Evolutionary conservation across 2,113 vertebrate species (phyloP), one percentile per base, ranked within the genome.

Genomic region (Cynoglossus semilaevis): DNA sequence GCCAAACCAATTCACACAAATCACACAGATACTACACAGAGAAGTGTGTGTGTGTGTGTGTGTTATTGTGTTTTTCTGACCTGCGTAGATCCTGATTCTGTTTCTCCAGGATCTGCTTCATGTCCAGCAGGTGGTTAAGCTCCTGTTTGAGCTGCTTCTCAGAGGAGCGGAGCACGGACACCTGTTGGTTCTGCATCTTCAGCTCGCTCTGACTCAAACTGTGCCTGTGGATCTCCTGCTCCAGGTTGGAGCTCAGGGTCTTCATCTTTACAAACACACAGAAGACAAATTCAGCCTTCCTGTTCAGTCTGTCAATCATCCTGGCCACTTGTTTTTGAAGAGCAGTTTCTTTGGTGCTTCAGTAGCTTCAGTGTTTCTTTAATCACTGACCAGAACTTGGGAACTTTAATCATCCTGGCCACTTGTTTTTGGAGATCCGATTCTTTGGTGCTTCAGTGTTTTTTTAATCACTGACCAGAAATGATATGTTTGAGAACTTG

Each of bases 101-200:
- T 58, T 95, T 97, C 74, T 98, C 96, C 85, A 97, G 86, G 65
- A 84, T 94, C 68, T 92, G 87, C 91, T 94, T 97, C 72, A 96
- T 88, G 82, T 96, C 95, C 81, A 93, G 81, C 78, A 97, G 91
- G 74, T 96, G 94, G 82, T 96, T 98, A 71, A 96, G 89, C 75
- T 99, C 96, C 80, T 98, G 96, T 60, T 97, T 97, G 69, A 98
- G 86, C 77, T 96, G 95, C 58, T 98, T 98, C 84, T 98, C 95
- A 0, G 96, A 95, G 77, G 94, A 93, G 82, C 78, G 91, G 58
- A 98, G 79, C 42, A 89, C 85, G 34, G 92, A 94, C 74, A 96
- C 91, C 81, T 96, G 94, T 76, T 98, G 94, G 0, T 90, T 92
- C 84, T 99, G 94, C 74, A 93, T 90, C 88, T 95, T 97, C 72